A percentile compares a stretch with the other conserved stretches of the same genome.
Evolutionary conservation across 2,797 vertebrate genomes (phyloP).

Genomic region (Clarias pachynema): DNA sequence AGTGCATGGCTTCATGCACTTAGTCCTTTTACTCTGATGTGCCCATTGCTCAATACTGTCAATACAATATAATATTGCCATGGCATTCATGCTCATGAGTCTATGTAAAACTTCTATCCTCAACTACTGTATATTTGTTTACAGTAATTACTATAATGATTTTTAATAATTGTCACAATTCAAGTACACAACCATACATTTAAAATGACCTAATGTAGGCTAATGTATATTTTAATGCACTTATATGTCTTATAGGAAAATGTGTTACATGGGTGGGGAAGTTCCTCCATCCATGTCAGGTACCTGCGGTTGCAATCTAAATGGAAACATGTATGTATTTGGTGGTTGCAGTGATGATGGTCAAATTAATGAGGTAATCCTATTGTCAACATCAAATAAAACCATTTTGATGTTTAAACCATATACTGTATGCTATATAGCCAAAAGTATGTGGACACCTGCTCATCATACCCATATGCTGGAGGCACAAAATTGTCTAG

Average conservation of each 20-base stretch:
- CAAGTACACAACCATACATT: background rate
- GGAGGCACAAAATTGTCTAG: background rate
- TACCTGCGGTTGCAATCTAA: constrained; percentile 84
- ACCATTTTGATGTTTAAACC: background rate
- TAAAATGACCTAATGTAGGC: background rate
- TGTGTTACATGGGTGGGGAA: constrained; percentile 85
- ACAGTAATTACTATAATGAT: background rate
- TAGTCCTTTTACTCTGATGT: no score
- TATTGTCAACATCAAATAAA: background rate
- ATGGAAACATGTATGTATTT: constrained; percentile 88
- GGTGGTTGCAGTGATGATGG: constrained; percentile 93
- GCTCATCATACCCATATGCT: background rate
- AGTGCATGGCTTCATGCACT: no score
- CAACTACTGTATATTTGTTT: background rate
- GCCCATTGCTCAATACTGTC: no score
- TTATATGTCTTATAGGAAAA: constrained; percentile 73
- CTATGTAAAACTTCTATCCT: no score
- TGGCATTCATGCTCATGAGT: no score
- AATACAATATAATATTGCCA: no score
- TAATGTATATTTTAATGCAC: background rate
- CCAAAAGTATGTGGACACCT: background rate
- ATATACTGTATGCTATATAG: background rate
- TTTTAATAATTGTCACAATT: background rate
- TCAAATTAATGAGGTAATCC: constrained; percentile 87
- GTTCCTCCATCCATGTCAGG: constrained; percentile 91